A percentile compares a stretch with the other conserved stretches of the same genome.
These are phyloP conservation scores for Cordilura impudica DNA, from an alignment of 2,888 invertebrate species.

Conservation along the genomic window DNA sequence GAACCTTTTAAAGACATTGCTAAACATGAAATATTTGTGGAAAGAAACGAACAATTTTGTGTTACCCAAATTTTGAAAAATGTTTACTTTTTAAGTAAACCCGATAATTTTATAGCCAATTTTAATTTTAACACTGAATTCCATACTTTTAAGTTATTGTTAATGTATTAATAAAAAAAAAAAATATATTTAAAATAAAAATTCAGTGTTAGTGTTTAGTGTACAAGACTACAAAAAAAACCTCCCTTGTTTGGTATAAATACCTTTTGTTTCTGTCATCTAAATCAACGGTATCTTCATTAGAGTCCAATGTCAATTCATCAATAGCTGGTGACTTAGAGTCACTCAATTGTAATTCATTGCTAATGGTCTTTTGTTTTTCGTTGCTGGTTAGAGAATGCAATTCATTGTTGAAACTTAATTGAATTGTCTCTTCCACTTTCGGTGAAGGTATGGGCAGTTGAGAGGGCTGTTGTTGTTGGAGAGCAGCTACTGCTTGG, in stretches of 20 bases:
- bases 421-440: slow-evolving; percentile 71
- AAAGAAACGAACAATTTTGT: slow-evolving; percentile 34
- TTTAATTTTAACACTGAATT: slow-evolving; percentile 1
- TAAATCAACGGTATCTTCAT: slow-evolving; percentile 84
- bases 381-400: slow-evolving; percentile 56
- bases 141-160: neutral
- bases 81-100: neutral
- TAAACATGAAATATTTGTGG: slow-evolving; percentile 62
- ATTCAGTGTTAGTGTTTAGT: neutral
- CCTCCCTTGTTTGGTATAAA: neutral
- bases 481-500: slow-evolving; percentile 65
- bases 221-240: too few species aligned
- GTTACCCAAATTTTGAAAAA: slow-evolving; percentile 52
- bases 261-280: slow-evolving; percentile 89
- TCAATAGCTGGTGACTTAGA: slow-evolving; percentile 83
- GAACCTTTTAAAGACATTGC: slow-evolving; percentile 76
- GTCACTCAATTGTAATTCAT: slow-evolving; percentile 80
- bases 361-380: slow-evolving; percentile 71
- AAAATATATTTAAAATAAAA: neutral
- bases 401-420: slow-evolving; percentile 74
- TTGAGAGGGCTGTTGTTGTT: slow-evolving; percentile 67
- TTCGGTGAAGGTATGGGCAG: slow-evolving; percentile 62
- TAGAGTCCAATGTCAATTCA: slow-evolving; percentile 84
- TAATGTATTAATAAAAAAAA: neutral
- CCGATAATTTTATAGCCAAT: slow-evolving; percentile 28